Conservation (phyloP, 2,113 vertebrate species). For the Lycaon pictus region DNA sequence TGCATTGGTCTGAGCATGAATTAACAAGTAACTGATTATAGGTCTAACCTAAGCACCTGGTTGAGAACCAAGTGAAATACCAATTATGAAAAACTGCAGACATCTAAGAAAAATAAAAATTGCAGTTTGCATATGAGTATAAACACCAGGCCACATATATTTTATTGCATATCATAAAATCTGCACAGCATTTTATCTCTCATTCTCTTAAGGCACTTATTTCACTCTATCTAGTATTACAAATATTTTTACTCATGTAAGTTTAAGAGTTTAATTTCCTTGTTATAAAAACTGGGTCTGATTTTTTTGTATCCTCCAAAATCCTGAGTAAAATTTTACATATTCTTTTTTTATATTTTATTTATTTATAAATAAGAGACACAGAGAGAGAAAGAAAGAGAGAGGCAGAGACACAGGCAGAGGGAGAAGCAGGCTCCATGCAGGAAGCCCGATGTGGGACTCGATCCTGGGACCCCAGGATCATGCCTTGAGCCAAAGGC, state of each 20-base stretch:
- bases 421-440: too few relatives aligned
- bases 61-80: not conserved
- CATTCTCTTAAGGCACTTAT: not conserved
- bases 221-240: not conserved
- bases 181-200: not conserved
- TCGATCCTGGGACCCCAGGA: too few relatives aligned
- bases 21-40: not conserved
- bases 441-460: too few relatives aligned
- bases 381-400: too few relatives aligned
- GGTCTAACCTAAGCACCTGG: not conserved
- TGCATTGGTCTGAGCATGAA: not conserved
- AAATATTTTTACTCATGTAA: constrained; percentile 13
- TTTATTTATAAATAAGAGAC: too few relatives aligned
- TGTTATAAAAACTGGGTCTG: not conserved
- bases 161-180: constrained; percentile 42
- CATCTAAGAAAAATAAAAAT: constrained; percentile 32
- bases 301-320: constrained; percentile 10
- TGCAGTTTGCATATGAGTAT: not conserved
- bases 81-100: not conserved
- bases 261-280: not conserved
- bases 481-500: too few relatives aligned
- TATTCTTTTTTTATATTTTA: not conserved
- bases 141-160: constrained; percentile 24
- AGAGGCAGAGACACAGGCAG: too few relatives aligned
- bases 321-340: not conserved